Conservation (phyloP, 2,797 vertebrate genomes). For the Tokudaia tokunoshimensis region DNA sequence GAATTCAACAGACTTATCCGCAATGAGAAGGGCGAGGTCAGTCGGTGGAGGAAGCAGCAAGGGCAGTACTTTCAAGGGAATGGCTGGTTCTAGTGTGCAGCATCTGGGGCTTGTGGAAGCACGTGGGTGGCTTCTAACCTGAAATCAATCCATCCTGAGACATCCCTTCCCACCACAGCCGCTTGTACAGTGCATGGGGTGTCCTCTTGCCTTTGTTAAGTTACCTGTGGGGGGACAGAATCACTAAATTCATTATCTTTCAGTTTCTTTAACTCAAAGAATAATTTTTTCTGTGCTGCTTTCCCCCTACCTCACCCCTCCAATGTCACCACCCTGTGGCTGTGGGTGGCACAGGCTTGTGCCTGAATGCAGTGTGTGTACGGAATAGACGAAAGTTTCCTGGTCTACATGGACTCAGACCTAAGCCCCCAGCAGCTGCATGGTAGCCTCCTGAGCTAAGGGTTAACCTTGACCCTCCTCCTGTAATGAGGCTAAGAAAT, state of each 20-base stretch:
- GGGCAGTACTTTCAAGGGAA: neutral
- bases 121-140: neutral
- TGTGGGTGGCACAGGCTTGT: neutral
- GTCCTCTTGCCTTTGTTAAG: slow-evolving; percentile 11
- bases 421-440: neutral
- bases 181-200: neutral
- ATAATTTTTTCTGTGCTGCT: neutral
- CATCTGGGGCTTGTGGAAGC: neutral
- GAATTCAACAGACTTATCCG: slow-evolving; percentile 97
- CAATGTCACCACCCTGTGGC: neutral
- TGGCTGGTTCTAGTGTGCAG: neutral
- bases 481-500: neutral
- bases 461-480: neutral
- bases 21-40: slow-evolving; percentile 97
- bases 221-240: neutral
- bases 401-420: neutral
- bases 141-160: neutral
- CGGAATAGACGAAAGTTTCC: neutral
- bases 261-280: neutral
- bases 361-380: neutral
- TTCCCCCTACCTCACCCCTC: neutral
- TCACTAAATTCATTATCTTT: neutral
- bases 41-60: neutral
- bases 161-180: neutral
- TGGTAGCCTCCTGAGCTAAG: neutral